Evolutionary conservation across 1,140 invertebrate genomes (phyloP).

Genomic region (Apis mellifera): Amel_HAv3.1 CM009941.2:11670501-11671000

Average conservation of each 20-base stretch:
- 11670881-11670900: background rate
- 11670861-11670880: background rate
- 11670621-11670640: background rate
- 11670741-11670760: background rate
- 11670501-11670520: too few species aligned
- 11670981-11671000: background rate
- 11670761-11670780: background rate
- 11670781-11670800: background rate
- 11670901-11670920: background rate
- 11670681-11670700: background rate
- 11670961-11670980: too few species aligned
- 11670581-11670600: too few species aligned
- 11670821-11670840: background rate
- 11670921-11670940: background rate
- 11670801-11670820: background rate
- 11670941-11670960: too few species aligned
- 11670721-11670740: background rate
- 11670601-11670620: too few species aligned
- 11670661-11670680: conserved; percentile 13
- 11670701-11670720: background rate
- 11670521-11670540: too few species aligned
- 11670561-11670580: too few species aligned
- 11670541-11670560: too few species aligned
- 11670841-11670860: too few species aligned
- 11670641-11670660: background rate